These are phyloP conservation scores for Gibbula magus DNA, from an alignment of 2,888 invertebrate genomes.

Conservation along the genomic window DNA sequence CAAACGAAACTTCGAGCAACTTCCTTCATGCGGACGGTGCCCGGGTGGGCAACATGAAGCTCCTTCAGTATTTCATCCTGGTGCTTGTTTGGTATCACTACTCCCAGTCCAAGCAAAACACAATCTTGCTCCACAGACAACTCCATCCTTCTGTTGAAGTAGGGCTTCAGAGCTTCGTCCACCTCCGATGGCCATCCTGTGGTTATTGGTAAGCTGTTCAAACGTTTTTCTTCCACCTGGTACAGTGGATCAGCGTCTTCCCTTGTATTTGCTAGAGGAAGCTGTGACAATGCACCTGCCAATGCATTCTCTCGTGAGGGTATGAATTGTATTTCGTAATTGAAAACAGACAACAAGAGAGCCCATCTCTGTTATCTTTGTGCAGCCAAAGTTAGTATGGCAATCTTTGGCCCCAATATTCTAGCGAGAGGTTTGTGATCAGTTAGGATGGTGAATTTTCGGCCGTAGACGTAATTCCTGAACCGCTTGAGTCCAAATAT, in stretches of 20 bases:
- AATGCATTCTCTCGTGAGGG: no score
- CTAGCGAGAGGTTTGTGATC: conserved; percentile 39
- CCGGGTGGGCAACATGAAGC: background rate
- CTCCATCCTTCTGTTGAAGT: background rate
- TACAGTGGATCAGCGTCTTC: no score
- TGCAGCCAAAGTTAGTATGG: background rate
- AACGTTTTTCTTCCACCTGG: no score
- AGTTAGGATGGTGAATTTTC: conserved; percentile 32
- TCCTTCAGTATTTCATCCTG: no score
- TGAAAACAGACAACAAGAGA: no score
- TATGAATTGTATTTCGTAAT: no score
- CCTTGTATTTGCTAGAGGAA: no score
- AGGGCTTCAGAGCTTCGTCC: no score
- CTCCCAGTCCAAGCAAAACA: background rate
- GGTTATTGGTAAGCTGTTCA: no score
- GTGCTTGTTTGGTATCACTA: background rate
- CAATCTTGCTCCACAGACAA: conserved; percentile 5
- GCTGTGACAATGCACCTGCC: no score
- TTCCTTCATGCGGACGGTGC: conserved; percentile 4
- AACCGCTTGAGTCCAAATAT: no score
- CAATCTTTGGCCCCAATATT: background rate
- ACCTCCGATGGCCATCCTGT: conserved; percentile 2
- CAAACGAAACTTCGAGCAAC: background rate
- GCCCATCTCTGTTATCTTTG: conserved; percentile 7
- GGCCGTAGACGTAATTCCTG: no score